Conservation (phyloP, 92 coral and sea anemone genomes). For the Blastomussa wellsi region DNA sequence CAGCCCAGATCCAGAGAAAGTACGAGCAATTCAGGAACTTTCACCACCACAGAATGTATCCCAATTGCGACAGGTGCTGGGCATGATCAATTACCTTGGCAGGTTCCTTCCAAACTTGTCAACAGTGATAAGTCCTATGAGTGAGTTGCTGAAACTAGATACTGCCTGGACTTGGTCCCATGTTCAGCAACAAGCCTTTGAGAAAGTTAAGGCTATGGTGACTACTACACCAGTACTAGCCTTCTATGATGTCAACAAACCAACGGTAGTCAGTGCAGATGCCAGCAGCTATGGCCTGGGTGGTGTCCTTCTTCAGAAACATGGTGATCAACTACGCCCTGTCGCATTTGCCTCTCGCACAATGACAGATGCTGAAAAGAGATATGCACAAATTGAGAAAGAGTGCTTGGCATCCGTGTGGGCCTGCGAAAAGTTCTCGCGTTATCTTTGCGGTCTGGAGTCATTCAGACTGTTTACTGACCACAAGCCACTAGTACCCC, state of each 20-base stretch:
- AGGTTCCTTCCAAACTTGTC: conserved; percentile 16
- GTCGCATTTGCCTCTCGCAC: conserved; percentile 7
- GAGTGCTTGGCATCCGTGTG: conserved; percentile 64
- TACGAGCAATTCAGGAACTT: conserved; percentile 2
- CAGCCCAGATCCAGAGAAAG: conserved; percentile 17
- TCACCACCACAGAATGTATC: conserved; percentile 18
- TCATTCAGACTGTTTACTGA: too few species aligned
- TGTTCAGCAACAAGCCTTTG: conserved; percentile 13
- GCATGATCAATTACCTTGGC: conserved; percentile 8
- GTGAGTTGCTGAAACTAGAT: conserved; percentile 3
- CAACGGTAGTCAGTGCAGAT: conserved; percentile 1
- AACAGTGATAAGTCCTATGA: too few species aligned
- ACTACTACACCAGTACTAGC: neutral
- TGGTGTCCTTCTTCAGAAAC: conserved; percentile 2
- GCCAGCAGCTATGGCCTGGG: conserved; percentile 1
- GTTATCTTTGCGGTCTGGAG: conserved; percentile 69
- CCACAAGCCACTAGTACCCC: too few species aligned
- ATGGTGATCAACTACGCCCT: conserved; percentile 1
- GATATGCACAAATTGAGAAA: conserved; percentile 51
- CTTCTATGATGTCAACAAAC: conserved; percentile 28
- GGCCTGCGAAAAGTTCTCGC: conserved; percentile 63
- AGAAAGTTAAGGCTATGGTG: conserved; percentile 10
- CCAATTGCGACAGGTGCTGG: conserved; percentile 6
- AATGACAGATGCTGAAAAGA: neutral
- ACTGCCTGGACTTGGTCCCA: conserved; percentile 15